Conservation (phyloP, 2,888 invertebrate genomes). For the Furcula furcula region DNA sequence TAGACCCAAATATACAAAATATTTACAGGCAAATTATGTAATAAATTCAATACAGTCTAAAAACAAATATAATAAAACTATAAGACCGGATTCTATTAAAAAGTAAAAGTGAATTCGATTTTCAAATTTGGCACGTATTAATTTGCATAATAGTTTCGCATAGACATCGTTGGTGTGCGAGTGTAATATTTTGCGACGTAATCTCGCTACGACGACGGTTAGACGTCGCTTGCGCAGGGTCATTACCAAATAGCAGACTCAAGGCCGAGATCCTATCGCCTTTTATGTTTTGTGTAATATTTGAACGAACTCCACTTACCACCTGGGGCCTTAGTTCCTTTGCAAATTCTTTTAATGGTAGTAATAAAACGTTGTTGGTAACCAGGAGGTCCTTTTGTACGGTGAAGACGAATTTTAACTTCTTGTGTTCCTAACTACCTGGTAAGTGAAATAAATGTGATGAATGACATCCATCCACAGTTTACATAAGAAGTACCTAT, state of each 20-base stretch:
- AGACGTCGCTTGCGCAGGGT: conserved; percentile 53
- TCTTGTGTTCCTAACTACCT: neutral
- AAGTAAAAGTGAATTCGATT: conserved; percentile 1
- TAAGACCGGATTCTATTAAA: neutral
- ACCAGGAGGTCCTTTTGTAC: neutral
- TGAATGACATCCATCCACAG: too few species aligned
- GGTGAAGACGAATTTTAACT: too few species aligned
- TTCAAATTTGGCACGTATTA: neutral
- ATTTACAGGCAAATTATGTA: too few species aligned
- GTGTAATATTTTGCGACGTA: conserved; percentile 26
- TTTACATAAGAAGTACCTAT: too few species aligned
- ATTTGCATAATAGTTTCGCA: conserved; percentile 9
- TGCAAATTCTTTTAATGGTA: conserved; percentile 11
- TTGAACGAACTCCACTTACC: conserved; percentile 29
- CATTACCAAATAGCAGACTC: conserved; percentile 58
- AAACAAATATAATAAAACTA: too few species aligned
- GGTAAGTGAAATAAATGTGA: too few species aligned
- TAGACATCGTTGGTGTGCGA: conserved; percentile 15
- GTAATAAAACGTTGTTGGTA: neutral
- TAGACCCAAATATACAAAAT: too few species aligned
- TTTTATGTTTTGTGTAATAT: conserved; percentile 36
- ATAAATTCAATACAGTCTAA: too few species aligned
- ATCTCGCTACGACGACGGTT: conserved; percentile 45
- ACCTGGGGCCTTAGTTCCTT: conserved; percentile 30
- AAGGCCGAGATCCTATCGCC: conserved; percentile 57